Evolutionary conservation across 2,113 vertebrate species (phyloP), one percentile per base, ranked within the genome.

Genomic region (Stomatorhinus ivindoensis): DNA sequence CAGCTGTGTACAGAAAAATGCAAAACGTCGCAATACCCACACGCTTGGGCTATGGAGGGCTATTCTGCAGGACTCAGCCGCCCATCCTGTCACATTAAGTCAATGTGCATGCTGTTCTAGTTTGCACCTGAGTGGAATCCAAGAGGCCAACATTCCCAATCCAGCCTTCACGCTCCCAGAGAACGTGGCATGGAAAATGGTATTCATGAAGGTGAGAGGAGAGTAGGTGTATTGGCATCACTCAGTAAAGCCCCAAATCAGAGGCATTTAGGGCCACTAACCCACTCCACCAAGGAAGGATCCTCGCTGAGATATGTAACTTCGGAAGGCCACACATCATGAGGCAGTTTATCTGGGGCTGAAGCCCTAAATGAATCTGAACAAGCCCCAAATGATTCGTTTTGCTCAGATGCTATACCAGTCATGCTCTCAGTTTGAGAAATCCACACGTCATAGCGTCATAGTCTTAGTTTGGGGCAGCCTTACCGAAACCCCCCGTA

Each of bases 71-170:
- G 44, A 11, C 46, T 51, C 84, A 35, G 85, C 19, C 1, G 17
- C 4, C 53, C 80, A 24, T 44, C 39, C 76, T 55, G 31, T 83
- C 39, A 51, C 69, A 48, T 89, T 46, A 46, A 73, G 42, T 69
- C 69, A 39, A 89, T 39, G 10, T 24, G 21, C 48, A 4, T 2
- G 21, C 19, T 93, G 92, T 95, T 95, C 94, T 93, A 95, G 94
- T 95, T 95, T 19, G 15, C 95, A 93, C 93, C 94, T 92, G 92
- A 94, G 94, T 93, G 93, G 93, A 93, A 94, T 93, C 94, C 94
- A 93, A 94, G 92, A 86, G n/a, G 61, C 61, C 61, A 69, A 69
- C 61, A 50, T 86, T 48, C 83, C 83, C 44, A 1, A 21, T 48
- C 17, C 24, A 9, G 44, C 47, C 44, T 4, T 47, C 27, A 24